Evolutionary conservation across 1,140 invertebrate genomes (phyloP), one percentile per base, ranked within the genome.

Genomic region (Cydia splendana): DNA sequence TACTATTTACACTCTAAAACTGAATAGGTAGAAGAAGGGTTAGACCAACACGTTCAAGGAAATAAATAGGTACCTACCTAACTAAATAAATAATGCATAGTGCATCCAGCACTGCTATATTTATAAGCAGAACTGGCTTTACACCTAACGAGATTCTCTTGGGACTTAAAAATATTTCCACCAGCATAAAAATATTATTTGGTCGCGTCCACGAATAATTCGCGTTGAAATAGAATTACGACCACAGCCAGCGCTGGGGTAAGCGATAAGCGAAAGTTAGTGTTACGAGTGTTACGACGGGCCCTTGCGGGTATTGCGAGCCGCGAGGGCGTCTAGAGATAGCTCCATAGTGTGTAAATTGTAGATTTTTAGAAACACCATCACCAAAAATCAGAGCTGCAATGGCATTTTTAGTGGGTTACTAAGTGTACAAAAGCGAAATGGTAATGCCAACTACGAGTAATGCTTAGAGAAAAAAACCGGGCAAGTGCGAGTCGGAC

Each of bases 181-280:
- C 30, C n/a, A 71, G 30, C 67, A 18, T 71, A 71, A 71, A 71
- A 71, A 30, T 71, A 5, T 7, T 69, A 69, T 69, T 69, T 42
- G 67, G 67, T 38, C n/a, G 67, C 67, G 67, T n/a, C 67, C 30
- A 38, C n/a, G 38, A 71, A 71, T 71, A 71, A 71, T 71, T 71
- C 67, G 30, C 34, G 67, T 45, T 71, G 34, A 71, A 71, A 71
- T 45, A 18, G 67, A 71, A 71, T 71, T 71, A 71, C 45, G 67
- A 38, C 67, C 45, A 71, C 67, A 24, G 74, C 28, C 34, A 13
- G 74, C 45, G 34, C 74, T 75, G 74, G 45, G 74, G n/a, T 48
- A 75, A n/a, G 53, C 74, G 74, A 75, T 75, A 75, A 75, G 74
- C 18, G 74, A 75, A 75, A 75, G 74, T 75, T 75, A 75, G 74